These are phyloP conservation scores for Scaeva pyrastri DNA, from an alignment of 2,888 invertebrate genomes.

Conservation along the genomic window DNA sequence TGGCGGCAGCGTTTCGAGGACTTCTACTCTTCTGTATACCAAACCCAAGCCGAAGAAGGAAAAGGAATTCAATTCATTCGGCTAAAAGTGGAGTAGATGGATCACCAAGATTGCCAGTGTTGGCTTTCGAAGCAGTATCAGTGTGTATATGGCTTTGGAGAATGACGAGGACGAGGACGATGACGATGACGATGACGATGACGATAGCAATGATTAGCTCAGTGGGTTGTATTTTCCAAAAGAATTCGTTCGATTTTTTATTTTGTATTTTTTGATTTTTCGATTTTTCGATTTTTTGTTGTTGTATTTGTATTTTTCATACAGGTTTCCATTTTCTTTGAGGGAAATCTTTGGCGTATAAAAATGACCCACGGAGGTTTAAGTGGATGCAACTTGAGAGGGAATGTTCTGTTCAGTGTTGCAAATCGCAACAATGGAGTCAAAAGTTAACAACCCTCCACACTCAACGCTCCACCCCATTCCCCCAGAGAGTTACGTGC, in stretches of 20 bases:
- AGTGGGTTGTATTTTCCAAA: slow-evolving; percentile 56
- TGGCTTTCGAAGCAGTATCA: slow-evolving; percentile 8
- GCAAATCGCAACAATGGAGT: slow-evolving; percentile 66
- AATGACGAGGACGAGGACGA: slow-evolving; percentile 55
- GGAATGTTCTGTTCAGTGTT: slow-evolving; percentile 10
- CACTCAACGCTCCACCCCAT: no score
- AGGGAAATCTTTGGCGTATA: not conserved
- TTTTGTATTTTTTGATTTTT: slow-evolving; percentile 17
- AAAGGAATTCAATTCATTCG: slow-evolving; percentile 67
- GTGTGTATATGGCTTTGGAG: not conserved
- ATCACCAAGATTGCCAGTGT: slow-evolving; percentile 58
- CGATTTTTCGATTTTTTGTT: slow-evolving; percentile 30
- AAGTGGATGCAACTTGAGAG: slow-evolving; percentile 43
- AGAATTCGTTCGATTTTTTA: slow-evolving; percentile 48
- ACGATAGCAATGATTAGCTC: slow-evolving; percentile 68
- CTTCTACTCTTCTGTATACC: not conserved
- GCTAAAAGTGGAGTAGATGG: slow-evolving; percentile 63
- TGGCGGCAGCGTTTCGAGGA: no score
- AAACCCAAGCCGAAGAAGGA: slow-evolving; percentile 6
- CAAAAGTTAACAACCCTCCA: slow-evolving; percentile 41
- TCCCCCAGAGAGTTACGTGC: slow-evolving; percentile 60
- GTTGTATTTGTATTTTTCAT: slow-evolving; percentile 12
- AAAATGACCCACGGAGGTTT: slow-evolving; percentile 45
- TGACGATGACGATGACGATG: slow-evolving; percentile 54
- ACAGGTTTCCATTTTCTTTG: not conserved